A percentile compares a stretch with the other conserved stretches of the same genome.
Evolutionary conservation across 1,140 invertebrate genomes (phyloP).

Genomic region (Sitodiplosis mosellana): DNA sequence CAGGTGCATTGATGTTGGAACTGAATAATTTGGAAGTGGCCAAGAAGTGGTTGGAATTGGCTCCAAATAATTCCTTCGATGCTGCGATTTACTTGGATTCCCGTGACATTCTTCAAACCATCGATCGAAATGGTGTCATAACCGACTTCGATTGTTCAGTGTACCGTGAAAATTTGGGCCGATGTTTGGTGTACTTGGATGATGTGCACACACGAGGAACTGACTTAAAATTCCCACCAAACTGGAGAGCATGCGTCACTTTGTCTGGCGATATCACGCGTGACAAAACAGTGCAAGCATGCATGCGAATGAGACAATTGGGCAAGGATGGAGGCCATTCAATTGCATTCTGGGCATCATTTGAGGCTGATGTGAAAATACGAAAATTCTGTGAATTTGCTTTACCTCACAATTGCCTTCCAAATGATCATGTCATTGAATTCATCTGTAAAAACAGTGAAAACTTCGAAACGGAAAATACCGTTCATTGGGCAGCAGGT

Average conservation of each 20-base stretch:
- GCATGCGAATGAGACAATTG: neutral
- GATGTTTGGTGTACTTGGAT: neutral
- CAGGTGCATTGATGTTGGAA: neutral
- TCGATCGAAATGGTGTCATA: neutral
- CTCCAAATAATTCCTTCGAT: neutral
- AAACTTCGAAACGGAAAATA: neutral
- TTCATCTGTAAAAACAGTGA: neutral
- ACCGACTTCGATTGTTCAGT: neutral
- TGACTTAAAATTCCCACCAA: neutral
- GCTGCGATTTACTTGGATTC: neutral
- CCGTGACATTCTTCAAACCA: neutral
- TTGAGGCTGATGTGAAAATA: neutral
- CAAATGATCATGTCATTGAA: neutral
- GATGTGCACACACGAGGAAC: neutral
- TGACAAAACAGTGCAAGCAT: neutral
- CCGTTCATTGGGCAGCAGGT: neutral
- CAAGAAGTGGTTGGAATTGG: neutral
- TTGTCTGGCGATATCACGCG: neutral
- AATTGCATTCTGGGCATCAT: neutral
- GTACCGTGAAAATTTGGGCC: neutral
- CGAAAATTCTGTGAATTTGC: neutral
- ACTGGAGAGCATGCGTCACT: neutral
- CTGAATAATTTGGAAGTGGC: neutral
- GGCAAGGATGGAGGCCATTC: neutral
- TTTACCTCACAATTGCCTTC: neutral